Percentiles rank a stretch among this genome's conserved stretches.
Evolutionary conservation across 2,888 invertebrate genomes (phyloP).

Genomic region (Agrotis exclamationis): DNA sequence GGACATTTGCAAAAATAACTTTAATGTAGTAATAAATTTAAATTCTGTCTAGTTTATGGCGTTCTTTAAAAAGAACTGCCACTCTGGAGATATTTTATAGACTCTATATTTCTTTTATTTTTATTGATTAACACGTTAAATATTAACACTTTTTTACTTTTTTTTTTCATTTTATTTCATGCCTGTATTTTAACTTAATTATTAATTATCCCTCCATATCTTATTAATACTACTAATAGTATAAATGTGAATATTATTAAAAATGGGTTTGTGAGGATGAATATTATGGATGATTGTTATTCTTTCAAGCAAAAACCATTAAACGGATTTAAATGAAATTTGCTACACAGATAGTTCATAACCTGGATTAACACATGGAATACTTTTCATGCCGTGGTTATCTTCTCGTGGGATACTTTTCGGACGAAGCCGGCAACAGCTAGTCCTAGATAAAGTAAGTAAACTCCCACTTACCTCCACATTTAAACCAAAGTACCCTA

Average conservation of each 20-base stretch:
- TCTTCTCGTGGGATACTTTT: no score
- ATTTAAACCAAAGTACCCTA: conserved; percentile 24
- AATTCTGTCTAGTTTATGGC: conserved; percentile 46
- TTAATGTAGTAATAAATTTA: conserved; percentile 57
- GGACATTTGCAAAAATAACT: conserved; percentile 51
- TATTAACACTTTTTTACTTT: background rate
- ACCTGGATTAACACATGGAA: no score
- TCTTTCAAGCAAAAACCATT: no score
- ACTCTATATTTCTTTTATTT: conserved; percentile 15
- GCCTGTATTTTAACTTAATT: background rate
- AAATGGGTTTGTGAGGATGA: no score
- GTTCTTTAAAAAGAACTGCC: conserved; percentile 42
- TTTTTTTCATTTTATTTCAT: no score
- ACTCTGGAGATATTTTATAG: conserved; percentile 36
- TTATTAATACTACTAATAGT: background rate
- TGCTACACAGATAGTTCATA: no score
- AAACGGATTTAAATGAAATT: no score
- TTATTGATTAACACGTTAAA: conserved; percentile 38
- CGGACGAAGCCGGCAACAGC: no score
- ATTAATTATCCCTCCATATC: background rate
- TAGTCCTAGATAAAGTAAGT: background rate
- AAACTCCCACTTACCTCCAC: conserved; percentile 2
- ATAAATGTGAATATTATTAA: no score
- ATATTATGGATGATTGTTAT: no score
- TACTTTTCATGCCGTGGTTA: no score